These are phyloP conservation scores for Porites australiensis DNA, from an alignment of 64 coral and sea anemone species.

Conservation along the genomic window DNA sequence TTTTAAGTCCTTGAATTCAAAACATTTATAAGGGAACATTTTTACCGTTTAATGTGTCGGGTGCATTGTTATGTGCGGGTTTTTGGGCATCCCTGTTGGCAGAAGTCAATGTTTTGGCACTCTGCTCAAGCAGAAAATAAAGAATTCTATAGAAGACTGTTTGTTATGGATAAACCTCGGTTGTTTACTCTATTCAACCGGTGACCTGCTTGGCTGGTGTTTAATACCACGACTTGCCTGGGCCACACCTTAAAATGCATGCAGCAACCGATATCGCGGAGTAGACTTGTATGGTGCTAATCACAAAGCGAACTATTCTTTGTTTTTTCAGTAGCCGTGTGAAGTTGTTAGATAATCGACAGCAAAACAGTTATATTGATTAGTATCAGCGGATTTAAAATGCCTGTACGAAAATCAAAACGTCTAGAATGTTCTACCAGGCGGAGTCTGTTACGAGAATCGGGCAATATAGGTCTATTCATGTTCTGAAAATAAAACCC, in stretches of 20 bases:
- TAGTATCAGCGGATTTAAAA: slow-evolving; percentile 11
- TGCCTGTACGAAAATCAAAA: background rate
- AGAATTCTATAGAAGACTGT: background rate
- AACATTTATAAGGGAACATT: slow-evolving; percentile 13
- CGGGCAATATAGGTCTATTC: background rate
- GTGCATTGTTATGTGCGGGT: background rate
- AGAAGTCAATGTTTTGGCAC: background rate
- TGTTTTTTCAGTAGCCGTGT: slow-evolving; percentile 21
- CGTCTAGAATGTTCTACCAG: slow-evolving; percentile 20
- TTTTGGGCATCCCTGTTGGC: background rate
- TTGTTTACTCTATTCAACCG: background rate
- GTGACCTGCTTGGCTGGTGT: background rate
- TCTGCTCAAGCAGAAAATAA: background rate
- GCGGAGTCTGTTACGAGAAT: slow-evolving; percentile 10
- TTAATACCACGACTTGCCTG: background rate
- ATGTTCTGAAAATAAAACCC: background rate
- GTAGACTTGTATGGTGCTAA: background rate
- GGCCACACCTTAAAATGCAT: background rate
- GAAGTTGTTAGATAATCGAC: slow-evolving; percentile 36
- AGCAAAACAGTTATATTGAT: slow-evolving; percentile 8
- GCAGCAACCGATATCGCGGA: slow-evolving; percentile 13
- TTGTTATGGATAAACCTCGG: background rate
- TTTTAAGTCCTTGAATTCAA: background rate
- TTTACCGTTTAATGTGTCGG: slow-evolving; percentile 10
- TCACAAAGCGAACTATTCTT: slow-evolving; percentile 1